Evolutionary conservation across 2,888 invertebrate genomes (phyloP), one percentile per base, ranked within the genome.

Genomic region (Tineola bisselliella): DNA sequence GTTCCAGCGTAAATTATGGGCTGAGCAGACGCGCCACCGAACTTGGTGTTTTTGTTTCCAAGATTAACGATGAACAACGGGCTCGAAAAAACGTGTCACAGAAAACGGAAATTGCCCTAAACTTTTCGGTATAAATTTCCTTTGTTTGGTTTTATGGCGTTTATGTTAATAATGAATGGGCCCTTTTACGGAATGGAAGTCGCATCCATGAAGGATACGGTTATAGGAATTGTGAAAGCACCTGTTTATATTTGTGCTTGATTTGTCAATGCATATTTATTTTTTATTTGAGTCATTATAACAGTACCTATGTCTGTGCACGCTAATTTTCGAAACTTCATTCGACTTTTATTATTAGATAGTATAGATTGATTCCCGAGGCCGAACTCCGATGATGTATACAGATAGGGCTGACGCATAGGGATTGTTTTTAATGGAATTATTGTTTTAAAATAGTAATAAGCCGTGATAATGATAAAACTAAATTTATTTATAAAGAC

Each of bases 1-100:
- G 63, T 44, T 38, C 58, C 61, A 13, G 54, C 57, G 62, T 63
- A 62, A 63, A 63, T 63, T 63, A 63, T 62, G 63, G 60, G 13
- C 44, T 19, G 69, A 66, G 68, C 79, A 77, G 79, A 77, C 75
- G 75, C 75, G 75, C 68, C 68, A 67, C 76, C 77, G 72, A 80
- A 81, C 80, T 83, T 80, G 75, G 75, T 77, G 80, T 84, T 84
- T 84, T 84, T 82, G 81, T 84, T 84, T 81, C 77, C 75, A 84
- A 84, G 83, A 84, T 84, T 82, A 86, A 84, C 84, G 81, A 84
- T 79, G 81, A 83, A 81, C 80, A 79, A 79, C 79, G 48, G 77
- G 73, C 79, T 77, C 77, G 76, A 79, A 82, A 83, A 83, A 83
- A 80, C 74, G 77, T 78, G 81, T 81, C 81, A 81, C 81, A 76